phyloP scores from a whole-genome alignment of 2,797 vertebrate species.

The Simalia tracyae region DNA sequence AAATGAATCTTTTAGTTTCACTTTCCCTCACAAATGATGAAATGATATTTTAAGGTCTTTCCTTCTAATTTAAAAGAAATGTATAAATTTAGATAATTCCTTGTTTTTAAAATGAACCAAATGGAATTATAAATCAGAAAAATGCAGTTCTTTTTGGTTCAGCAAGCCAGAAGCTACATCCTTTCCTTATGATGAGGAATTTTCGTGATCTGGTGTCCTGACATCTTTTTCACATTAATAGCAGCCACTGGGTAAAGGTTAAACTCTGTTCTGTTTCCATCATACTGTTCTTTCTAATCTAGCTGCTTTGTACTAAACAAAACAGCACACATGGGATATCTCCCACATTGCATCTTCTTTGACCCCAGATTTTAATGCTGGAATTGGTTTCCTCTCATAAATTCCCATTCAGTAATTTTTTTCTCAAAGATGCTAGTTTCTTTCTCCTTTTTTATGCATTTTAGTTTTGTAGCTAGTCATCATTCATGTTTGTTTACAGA shows the following conservation, averaged over 20 bases:
- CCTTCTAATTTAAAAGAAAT: background rate
- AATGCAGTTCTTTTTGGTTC: background rate
- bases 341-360: background rate
- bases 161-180: background rate
- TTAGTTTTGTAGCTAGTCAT: background rate
- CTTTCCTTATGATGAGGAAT: background rate
- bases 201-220: background rate
- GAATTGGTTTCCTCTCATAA: background rate
- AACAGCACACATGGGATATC: background rate
- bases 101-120: background rate
- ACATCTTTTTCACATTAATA: background rate
- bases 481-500: background rate
- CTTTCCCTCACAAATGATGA: background rate
- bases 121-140: background rate
- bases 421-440: background rate
- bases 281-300: background rate
- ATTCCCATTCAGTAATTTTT: background rate
- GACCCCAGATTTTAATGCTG: background rate
- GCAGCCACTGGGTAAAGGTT: background rate
- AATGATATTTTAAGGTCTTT: background rate
- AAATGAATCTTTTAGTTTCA: background rate
- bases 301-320: background rate
- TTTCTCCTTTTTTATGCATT: background rate
- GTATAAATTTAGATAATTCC: background rate
- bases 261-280: background rate